These are phyloP conservation scores for Chamaea fasciata DNA, from an alignment of 2,113 vertebrate genomes.

Conservation along the genomic window DNA sequence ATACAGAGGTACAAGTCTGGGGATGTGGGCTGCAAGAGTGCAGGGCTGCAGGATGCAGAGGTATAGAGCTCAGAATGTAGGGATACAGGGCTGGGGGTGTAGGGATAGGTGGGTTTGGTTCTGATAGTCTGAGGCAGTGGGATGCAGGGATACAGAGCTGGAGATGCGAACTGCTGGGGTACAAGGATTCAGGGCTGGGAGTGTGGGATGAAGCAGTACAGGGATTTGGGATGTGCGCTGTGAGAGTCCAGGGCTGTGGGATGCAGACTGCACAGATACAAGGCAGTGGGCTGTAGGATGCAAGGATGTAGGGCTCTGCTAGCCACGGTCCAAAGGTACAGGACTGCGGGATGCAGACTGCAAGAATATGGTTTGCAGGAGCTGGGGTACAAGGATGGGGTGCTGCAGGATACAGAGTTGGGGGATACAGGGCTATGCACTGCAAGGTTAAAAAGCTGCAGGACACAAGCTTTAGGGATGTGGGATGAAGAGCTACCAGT, in stretches of 20 bases:
- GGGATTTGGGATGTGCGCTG: background rate
- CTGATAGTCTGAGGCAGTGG: background rate
- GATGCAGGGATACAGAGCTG: background rate
- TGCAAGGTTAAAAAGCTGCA: background rate
- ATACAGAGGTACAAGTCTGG: background rate
- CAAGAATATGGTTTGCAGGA: background rate
- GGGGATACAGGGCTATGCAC: background rate
- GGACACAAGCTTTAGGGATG: background rate
- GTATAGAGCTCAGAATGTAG: background rate
- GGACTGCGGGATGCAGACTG: background rate
- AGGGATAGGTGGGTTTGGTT: fast-evolving
- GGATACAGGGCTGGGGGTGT: background rate
- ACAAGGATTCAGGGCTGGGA: background rate
- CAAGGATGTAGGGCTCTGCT: background rate
- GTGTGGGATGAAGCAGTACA: fast-evolving
- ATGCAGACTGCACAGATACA: background rate
- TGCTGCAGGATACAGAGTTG: background rate
- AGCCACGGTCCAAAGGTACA: background rate
- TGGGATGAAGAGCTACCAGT: background rate
- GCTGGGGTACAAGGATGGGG: no score
- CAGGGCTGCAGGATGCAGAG: background rate
- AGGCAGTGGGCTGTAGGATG: background rate
- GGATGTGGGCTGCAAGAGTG: background rate
- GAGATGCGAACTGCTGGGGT: fast-evolving
- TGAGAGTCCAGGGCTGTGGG: background rate